These are phyloP conservation scores for Ceramica pisi DNA, from an alignment of 2,888 invertebrate species.

Conservation along the genomic window DNA sequence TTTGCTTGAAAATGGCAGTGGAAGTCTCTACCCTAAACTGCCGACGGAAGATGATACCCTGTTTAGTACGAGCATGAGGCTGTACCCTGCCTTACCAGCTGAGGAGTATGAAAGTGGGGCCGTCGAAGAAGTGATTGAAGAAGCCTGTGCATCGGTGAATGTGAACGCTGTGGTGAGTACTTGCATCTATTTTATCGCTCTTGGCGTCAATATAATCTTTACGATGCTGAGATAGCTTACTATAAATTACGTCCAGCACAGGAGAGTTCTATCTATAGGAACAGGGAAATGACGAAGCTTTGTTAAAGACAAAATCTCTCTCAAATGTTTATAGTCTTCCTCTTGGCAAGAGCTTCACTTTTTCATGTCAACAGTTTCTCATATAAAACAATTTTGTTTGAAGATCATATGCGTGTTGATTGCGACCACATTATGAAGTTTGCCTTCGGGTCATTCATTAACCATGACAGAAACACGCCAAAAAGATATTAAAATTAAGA, in stretches of 20 bases:
- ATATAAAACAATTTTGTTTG: background rate
- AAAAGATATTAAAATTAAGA: background rate
- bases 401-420: background rate
- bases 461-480: background rate
- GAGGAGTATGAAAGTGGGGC: slow-evolving; percentile 87
- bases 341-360: slow-evolving; percentile 47
- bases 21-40: slow-evolving; percentile 82
- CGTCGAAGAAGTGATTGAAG: slow-evolving; percentile 86
- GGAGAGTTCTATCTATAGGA: slow-evolving; percentile 39
- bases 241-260: slow-evolving; percentile 18
- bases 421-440: background rate
- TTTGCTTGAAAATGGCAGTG: slow-evolving; percentile 77
- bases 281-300: slow-evolving; percentile 36
- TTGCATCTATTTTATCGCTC: slow-evolving; percentile 38
- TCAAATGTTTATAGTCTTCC: slow-evolving; percentile 30
- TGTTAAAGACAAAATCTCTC: slow-evolving; percentile 21
- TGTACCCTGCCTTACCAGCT: slow-evolving; percentile 85
- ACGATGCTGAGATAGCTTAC: slow-evolving; percentile 28
- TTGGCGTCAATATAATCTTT: slow-evolving; percentile 35
- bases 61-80: slow-evolving; percentile 77
- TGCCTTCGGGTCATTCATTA: slow-evolving; percentile 9
- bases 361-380: slow-evolving; percentile 25
- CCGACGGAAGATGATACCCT: slow-evolving; percentile 83
- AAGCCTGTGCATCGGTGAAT: slow-evolving; percentile 83
- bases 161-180: slow-evolving; percentile 86